Base-by-base conservation (phyloP, 2,888 invertebrate genomes). In the Epistrophella euchroma region DNA sequence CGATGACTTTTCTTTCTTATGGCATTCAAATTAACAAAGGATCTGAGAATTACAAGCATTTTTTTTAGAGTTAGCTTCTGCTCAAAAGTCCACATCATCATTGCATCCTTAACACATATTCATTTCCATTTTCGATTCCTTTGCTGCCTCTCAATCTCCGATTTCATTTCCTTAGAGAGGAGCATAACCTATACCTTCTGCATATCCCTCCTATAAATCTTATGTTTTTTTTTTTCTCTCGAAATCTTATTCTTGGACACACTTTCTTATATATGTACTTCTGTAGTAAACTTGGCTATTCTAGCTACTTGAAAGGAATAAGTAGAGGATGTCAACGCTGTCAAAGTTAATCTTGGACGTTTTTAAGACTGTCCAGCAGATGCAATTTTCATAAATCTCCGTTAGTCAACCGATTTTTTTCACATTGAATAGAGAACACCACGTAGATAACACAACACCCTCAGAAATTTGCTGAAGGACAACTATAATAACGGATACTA, bases 371-470 rank as follows among this genome's bases (percentile, higher is more conserved):
- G 47, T 62, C 62, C 35, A 74, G 32, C 17, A 70, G 40, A 79
- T 83, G 73, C 74, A 83, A 78, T 84, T 74, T 74, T 79, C 70
- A 79, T 84, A 79, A 84, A 84, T 79, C 79, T 64, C 70, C 74
- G 28, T 70, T 45, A 60, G 45, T 37, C 60, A 73, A 68, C 40
- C 60, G 43, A 40, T 66, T 82, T 62, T 37, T 70, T 58, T 37
- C 70, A 47, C 47, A 32, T 47, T 66, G 32, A 66, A 66, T 47
- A 4, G n/a, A 19, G 28, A 25, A 47, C 25, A 17, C 64, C 43
- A 55, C 22, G 11, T 19, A 4, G 2, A 25, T 3, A 2, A 25
- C 25, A 25, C 6, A 55, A 15, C 6, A 52, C 50, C 52, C 43
- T 55, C 13, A 62, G 40, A 32, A 15, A 32, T 56, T 45, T 43